Conservation (phyloP, 2,888 invertebrate genomes). For the Chaetogeoica ovagalla region DNA sequence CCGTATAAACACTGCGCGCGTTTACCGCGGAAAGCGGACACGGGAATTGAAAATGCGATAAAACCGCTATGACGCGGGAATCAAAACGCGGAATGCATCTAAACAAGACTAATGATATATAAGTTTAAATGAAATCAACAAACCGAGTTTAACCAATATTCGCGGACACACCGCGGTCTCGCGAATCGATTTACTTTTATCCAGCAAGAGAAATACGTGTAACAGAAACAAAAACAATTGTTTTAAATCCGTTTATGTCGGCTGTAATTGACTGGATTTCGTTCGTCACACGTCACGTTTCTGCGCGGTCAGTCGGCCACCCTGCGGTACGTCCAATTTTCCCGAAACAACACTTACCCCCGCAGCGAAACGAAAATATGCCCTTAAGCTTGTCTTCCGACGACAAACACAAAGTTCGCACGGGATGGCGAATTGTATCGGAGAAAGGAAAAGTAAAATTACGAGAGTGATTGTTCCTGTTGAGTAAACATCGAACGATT, state of each 20-base stretch:
- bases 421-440: neutral
- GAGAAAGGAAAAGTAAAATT: neutral
- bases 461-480: neutral
- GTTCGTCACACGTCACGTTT: slow-evolving; percentile 3
- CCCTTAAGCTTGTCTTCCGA: neutral
- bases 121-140: too few species aligned
- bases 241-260: neutral
- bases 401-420: neutral
- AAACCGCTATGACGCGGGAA: too few species aligned
- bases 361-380: neutral
- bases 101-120: too few species aligned
- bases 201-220: too few species aligned
- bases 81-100: too few species aligned
- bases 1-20: too few species aligned
- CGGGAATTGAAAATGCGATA: too few species aligned
- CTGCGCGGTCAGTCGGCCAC: neutral
- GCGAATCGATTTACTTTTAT: slow-evolving; percentile 14
- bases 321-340: neutral
- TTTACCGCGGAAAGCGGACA: too few species aligned
- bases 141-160: too few species aligned
- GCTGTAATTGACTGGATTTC: slow-evolving; percentile 17
- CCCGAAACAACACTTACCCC: slow-evolving; percentile 2
- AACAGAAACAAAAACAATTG: neutral
- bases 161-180: neutral
- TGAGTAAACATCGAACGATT: slow-evolving; percentile 9